These are phyloP conservation scores for Athene cunicularia DNA, from an alignment of 2,113 vertebrate species.

Conservation along the genomic window DNA sequence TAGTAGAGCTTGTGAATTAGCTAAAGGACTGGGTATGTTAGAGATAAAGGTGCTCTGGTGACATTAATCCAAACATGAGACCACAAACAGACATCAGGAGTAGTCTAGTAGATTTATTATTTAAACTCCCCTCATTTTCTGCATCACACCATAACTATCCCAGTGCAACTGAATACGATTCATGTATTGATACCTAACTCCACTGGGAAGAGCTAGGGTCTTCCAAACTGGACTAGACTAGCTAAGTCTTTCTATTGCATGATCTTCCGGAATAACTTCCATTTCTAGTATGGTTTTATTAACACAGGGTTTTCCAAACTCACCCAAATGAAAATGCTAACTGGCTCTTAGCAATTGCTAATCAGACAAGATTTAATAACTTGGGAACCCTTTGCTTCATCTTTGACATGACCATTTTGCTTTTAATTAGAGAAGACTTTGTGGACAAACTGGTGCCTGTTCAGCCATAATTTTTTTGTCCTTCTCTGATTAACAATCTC, in stretches of 20 bases:
- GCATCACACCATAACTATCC: neutral
- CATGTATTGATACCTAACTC: neutral
- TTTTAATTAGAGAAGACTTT: constrained; percentile 10
- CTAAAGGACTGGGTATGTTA: neutral
- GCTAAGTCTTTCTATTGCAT: neutral
- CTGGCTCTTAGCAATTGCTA: neutral
- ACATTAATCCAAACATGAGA: neutral
- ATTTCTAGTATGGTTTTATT: neutral
- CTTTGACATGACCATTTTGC: neutral
- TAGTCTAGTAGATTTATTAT: neutral
- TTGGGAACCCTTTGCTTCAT: neutral
- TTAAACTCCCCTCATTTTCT: neutral
- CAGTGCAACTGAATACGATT: neutral
- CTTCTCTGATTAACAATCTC: neutral
- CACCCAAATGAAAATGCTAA: neutral
- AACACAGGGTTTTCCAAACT: neutral
- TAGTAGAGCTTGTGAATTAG: neutral
- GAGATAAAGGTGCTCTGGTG: neutral
- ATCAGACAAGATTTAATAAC: constrained; percentile 24
- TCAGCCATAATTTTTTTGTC: neutral
- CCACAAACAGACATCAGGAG: neutral
- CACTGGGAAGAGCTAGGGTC: neutral
- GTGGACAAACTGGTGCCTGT: neutral
- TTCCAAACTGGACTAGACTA: neutral
- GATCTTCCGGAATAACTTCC: neutral